Percentiles rank a stretch among this genome's conserved stretches.
phyloP scores from a whole-genome alignment of 2,113 vertebrate genomes.

The Phocoena sinus region DNA sequence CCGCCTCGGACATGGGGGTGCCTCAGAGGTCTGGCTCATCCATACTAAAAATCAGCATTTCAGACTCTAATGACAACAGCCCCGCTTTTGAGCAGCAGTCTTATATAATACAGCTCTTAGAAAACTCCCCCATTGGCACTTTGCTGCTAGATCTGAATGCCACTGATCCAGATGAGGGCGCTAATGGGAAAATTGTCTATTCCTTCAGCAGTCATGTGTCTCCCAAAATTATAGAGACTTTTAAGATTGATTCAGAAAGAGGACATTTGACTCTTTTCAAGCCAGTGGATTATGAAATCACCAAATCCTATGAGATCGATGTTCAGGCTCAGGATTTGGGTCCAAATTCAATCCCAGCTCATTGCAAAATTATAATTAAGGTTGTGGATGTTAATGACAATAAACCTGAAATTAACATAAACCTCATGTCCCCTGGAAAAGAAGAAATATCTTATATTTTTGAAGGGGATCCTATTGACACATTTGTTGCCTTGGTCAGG shows the following conservation, averaged over 20 bases:
- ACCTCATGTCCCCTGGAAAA: conserved; percentile 93
- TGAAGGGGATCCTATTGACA: conserved; percentile 91
- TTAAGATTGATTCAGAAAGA: conserved; percentile 91
- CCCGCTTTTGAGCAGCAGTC: conserved; percentile 91
- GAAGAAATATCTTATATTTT: conserved; percentile 94
- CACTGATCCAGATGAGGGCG: conserved; percentile 98
- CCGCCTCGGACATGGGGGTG: conserved; percentile 91
- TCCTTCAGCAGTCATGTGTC: conserved; percentile 96
- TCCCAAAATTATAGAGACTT: conserved; percentile 92
- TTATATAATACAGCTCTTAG: conserved; percentile 87
- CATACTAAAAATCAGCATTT: conserved; percentile 92
- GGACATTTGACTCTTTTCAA: conserved; percentile 93
- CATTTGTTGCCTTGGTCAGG: conserved; percentile 93
- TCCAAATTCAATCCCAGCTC: conserved; percentile 96
- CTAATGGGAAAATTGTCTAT: conserved; percentile 94
- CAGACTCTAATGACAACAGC: conserved; percentile 98
- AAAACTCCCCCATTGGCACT: conserved; percentile 90
- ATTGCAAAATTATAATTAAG: conserved; percentile 96
- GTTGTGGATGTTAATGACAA: conserved; percentile 97
- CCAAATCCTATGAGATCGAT: conserved; percentile 94
- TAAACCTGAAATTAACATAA: conserved; percentile 96
- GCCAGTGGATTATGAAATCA: conserved; percentile 93
- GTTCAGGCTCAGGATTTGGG: conserved; percentile 96
- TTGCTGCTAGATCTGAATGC: conserved; percentile 95
- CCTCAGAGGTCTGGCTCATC: conserved; percentile 94